Evolutionary conservation across 1,140 invertebrate genomes (phyloP).

Genomic region (Tetragnatha versicolor): DNA sequence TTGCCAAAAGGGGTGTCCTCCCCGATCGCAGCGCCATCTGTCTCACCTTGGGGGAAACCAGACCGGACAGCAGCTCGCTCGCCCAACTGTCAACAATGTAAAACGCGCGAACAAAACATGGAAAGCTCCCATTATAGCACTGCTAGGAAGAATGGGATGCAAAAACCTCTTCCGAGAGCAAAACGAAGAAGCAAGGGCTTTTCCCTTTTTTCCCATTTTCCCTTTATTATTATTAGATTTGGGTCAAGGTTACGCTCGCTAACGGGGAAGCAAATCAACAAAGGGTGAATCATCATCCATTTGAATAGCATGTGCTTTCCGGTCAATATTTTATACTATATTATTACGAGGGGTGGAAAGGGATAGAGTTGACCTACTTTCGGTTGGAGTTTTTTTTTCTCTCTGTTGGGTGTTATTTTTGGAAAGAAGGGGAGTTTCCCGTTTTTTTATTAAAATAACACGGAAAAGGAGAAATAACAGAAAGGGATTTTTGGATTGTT

Average conservation of each 20-base stretch:
- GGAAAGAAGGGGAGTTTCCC: not conserved
- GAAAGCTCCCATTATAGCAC: constrained; percentile 22
- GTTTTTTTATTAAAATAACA: not conserved
- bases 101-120: constrained; percentile 4
- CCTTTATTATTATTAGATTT: constrained; percentile 33
- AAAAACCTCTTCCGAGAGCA: constrained; percentile 16
- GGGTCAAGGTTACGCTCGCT: constrained; percentile 43
- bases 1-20: too few relatives aligned
- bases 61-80: too few relatives aligned
- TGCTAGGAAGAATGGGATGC: constrained; percentile 2
- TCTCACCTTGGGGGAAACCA: too few relatives aligned
- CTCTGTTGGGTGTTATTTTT: not conserved
- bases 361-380: constrained; percentile 49
- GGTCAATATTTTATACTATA: constrained; percentile 50
- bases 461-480: not conserved
- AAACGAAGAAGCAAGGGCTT: constrained; percentile 18
- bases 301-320: constrained; percentile 36
- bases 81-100: too few relatives aligned
- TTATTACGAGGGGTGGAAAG: constrained; percentile 9
- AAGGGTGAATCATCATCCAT: constrained; percentile 40
- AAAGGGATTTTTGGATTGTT: too few relatives aligned
- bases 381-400: not conserved
- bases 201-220: too few relatives aligned
- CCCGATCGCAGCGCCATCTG: too few relatives aligned
- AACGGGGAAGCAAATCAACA: constrained; percentile 32